Evolutionary conservation across 2,113 vertebrate species (phyloP).

Genomic region (Numenius arquata): DNA sequence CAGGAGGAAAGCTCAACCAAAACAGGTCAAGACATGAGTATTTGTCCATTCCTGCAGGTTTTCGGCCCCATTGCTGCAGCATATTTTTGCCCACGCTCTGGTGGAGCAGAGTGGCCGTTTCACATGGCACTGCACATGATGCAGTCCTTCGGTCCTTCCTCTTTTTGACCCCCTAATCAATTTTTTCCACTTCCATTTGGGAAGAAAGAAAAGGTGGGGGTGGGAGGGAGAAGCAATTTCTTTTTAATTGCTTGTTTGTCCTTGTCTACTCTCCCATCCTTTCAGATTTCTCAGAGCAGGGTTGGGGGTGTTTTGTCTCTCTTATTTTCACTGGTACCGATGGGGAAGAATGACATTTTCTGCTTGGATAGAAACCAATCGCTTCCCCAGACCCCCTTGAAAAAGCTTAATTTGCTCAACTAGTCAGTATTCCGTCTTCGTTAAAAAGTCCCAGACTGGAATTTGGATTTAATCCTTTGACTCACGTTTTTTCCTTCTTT

Average conservation of each 20-base stretch:
- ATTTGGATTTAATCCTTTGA: slow-evolving; percentile 71
- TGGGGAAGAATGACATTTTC: slow-evolving; percentile 74
- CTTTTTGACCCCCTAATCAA: slow-evolving; percentile 41
- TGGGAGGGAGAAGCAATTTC: not conserved
- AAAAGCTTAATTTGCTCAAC: slow-evolving; percentile 73
- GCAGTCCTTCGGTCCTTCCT: not conserved
- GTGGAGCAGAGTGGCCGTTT: not conserved
- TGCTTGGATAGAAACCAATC: slow-evolving; percentile 71
- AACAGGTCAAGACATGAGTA: not conserved
- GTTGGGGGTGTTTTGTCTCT: slow-evolving; percentile 44
- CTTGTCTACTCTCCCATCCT: slow-evolving; percentile 28
- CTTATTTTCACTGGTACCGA: slow-evolving; percentile 20
- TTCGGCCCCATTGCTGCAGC: not conserved
- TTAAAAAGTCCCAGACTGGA: slow-evolving; percentile 64
- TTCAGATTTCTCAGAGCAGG: slow-evolving; percentile 11
- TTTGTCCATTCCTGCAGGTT: not conserved
- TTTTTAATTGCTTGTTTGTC: slow-evolving; percentile 42
- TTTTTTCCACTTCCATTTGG: slow-evolving; percentile 31
- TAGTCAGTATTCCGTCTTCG: slow-evolving; percentile 72
- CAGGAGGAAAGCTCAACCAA: not conserved
- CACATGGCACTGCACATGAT: not conserved
- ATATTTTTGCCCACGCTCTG: not conserved
- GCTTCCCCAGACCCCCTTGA: slow-evolving; percentile 61
- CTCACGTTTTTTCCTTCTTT: slow-evolving; percentile 59
- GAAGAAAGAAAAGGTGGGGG: not conserved